phyloP scores from a whole-genome alignment of 2,797 vertebrate genomes.

The Urocyon cinereoargenteus region DNA sequence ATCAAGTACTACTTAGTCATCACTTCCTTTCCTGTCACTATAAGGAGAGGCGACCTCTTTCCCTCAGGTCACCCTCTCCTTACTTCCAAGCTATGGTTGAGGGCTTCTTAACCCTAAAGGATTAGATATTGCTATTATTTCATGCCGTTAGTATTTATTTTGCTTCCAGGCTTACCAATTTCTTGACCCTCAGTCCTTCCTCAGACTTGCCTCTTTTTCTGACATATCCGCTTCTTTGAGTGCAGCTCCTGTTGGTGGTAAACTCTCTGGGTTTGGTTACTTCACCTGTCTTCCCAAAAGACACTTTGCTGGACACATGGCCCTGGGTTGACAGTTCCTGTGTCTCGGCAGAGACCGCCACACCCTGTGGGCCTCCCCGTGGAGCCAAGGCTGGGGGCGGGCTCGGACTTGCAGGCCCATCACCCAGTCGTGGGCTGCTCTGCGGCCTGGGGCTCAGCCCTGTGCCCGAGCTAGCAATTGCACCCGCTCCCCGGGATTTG shows the following conservation, averaged over 20 bases:
- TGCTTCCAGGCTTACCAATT: background rate
- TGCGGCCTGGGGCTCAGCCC: too few species aligned
- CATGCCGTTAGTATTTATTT: background rate
- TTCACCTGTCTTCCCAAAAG: background rate
- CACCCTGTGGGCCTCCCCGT: background rate
- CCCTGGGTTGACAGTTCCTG: background rate
- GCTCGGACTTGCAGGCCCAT: too few species aligned
- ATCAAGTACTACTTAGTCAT: background rate
- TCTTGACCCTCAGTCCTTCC: background rate
- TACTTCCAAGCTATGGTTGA: background rate
- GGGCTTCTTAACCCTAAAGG: background rate
- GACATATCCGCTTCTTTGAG: background rate
- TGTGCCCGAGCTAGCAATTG: too few species aligned
- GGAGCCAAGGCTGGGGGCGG: background rate
- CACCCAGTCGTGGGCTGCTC: too few species aligned
- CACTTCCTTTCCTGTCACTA: background rate
- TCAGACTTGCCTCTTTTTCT: background rate
- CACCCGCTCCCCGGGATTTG: too few species aligned
- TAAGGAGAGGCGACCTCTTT: background rate
- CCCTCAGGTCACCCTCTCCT: background rate
- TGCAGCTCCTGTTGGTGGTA: background rate
- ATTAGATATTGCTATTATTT: background rate
- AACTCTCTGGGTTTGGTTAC: background rate
- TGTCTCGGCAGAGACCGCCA: background rate
- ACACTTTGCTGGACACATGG: background rate